Conservation (phyloP, 2,113 vertebrate genomes). For the Vidua chalybeata region DNA sequence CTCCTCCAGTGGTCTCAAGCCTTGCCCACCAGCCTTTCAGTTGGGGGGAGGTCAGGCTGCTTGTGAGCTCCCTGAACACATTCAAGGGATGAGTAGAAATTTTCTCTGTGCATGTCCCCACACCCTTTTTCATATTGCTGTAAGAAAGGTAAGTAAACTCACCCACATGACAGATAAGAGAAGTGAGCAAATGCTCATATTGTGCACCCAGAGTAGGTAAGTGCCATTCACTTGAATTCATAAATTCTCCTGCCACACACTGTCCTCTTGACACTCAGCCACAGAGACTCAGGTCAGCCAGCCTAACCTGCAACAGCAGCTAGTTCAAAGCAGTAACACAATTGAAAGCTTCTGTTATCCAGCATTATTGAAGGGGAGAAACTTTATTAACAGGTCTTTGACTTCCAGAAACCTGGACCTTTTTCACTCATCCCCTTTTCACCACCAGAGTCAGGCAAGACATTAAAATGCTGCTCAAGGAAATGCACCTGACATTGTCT, state of each 20-base stretch:
- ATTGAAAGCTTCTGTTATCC: neutral
- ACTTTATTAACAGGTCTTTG: neutral
- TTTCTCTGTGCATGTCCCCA: neutral
- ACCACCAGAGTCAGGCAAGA: rapidly evolving
- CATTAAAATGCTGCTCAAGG: neutral
- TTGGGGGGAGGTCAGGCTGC: neutral
- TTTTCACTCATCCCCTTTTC: neutral
- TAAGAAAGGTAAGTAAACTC: neutral
- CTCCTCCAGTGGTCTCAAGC: neutral
- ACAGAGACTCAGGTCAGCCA: neutral
- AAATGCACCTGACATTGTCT: neutral
- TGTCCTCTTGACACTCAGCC: neutral
- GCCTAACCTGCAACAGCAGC: neutral
- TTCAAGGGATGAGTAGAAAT: neutral
- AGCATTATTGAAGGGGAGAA: neutral
- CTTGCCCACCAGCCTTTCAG: neutral
- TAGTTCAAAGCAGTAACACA: neutral
- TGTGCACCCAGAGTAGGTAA: rapidly evolving
- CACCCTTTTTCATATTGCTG: neutral
- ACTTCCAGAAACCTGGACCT: neutral
- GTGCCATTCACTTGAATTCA: neutral
- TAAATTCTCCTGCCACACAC: neutral
- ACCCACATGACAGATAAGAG: neutral
- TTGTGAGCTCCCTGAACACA: neutral
- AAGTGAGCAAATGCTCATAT: neutral